Evolutionary conservation across 2,888 invertebrate species (phyloP), one percentile per base, ranked within the genome.

Genomic region (Scrobipalpa atriplicella): DNA sequence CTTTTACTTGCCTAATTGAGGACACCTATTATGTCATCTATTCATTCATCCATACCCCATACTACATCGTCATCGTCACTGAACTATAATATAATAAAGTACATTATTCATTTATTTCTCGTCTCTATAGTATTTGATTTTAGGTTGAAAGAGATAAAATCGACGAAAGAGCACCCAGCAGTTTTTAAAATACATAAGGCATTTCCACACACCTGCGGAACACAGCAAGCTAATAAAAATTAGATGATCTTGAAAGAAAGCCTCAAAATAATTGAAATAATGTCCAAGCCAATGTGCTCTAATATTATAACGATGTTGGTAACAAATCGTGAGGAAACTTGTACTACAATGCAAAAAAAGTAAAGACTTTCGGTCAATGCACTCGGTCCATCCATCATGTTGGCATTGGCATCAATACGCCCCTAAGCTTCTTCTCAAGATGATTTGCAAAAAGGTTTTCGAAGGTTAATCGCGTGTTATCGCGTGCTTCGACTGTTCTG

Each of bases 1-100:
- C 89, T 89, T 88, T 89, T 88, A 88, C 87, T 85, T 70, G 70
- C 71, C 77, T 69, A 72, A 77, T 81, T 80, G 78, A 79, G 72
- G 78, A 81, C 80, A 78, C 77, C 68, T 74, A 77, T 84, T 84
- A 83, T 82, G 80, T 82, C 82, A 85, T 75, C 73, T 18, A 52
- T 63, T 18, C 29, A 63, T 52, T 52, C 63, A 38, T 38, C 38
- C n/a, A 29, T 29, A 29, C 29, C n/a, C 1, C 13, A 47, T 47
- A n/a, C 47, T 47, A 47, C n/a, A 47, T 47, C 47, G 47, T 13
- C n/a, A 47, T 47, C 47, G 47, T 13, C 47, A 29, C n/a, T 47
- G n/a, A 47, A 6, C n/a, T 16, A n/a, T n/a, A 41, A 41, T 41
- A 41, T 5, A 41, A 41, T 29, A 29, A 3, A 29, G 29, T 5